These are phyloP conservation scores for Otolemur garnettii DNA, from an alignment of 2,113 vertebrate genomes.

Conservation along the genomic window DNA sequence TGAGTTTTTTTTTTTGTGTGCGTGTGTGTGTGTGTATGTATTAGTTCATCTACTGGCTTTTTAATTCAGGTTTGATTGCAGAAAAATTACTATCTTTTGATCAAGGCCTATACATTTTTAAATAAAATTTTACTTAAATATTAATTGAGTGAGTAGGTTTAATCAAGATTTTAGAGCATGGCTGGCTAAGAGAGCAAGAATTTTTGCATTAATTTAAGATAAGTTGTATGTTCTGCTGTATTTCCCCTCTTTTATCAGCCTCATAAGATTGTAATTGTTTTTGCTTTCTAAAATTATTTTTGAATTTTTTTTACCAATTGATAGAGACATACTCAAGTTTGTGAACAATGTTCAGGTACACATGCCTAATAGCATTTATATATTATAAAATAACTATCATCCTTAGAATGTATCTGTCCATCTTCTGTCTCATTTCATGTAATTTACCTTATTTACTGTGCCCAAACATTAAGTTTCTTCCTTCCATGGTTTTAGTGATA, in stretches of 20 bases:
- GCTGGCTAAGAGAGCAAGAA: neutral
- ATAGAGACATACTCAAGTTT: slow-evolving; percentile 32
- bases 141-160: neutral
- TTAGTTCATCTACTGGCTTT: neutral
- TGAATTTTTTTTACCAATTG: neutral
- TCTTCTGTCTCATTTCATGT: neutral
- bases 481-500: neutral
- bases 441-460: slow-evolving; percentile 6
- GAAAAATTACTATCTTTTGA: slow-evolving; percentile 32
- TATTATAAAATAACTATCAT: slow-evolving; percentile 4
- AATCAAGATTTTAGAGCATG: neutral
- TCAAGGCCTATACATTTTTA: neutral
- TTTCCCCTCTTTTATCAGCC: neutral
- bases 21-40: too few species aligned
- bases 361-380: neutral
- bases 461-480: slow-evolving; percentile 28
- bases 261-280: slow-evolving; percentile 1
- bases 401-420: neutral
- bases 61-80: slow-evolving; percentile 30
- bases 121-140: slow-evolving; percentile 4
- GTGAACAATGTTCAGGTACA: neutral
- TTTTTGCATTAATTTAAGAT: slow-evolving; percentile 43
- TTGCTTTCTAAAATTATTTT: slow-evolving; percentile 49
- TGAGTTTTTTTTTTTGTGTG: too few species aligned
- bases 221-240: neutral